These are phyloP conservation scores for Neomorphus geoffroyi DNA, from an alignment of 2,797 vertebrate species.

Conservation along the genomic window DNA sequence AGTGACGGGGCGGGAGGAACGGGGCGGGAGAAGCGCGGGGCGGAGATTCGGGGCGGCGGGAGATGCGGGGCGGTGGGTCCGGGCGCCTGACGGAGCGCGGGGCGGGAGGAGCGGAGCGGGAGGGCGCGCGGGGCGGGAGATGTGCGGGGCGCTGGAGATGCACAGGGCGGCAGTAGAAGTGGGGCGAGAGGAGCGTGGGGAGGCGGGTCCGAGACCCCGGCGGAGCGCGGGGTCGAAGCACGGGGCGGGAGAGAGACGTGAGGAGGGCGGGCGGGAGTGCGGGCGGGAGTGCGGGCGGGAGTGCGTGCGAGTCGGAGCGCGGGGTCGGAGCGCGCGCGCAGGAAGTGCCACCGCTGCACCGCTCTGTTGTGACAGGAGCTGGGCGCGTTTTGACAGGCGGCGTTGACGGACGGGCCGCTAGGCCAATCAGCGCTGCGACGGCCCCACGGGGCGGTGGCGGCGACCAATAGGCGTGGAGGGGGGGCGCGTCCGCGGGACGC, in stretches of 20 bases:
- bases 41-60: background rate
- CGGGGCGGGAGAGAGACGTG: too few relatives aligned
- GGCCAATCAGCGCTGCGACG: constrained; percentile 45
- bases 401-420: constrained; percentile 51
- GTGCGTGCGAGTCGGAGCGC: too few relatives aligned
- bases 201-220: too few relatives aligned
- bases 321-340: background rate
- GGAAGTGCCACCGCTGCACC: constrained; percentile 9
- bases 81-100: background rate
- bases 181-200: too few relatives aligned
- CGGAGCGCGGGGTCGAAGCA: too few relatives aligned
- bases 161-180: background rate
- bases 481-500: constrained; percentile 57
- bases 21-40: background rate
- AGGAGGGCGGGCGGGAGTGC: too few relatives aligned
- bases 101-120: background rate
- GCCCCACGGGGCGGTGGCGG: background rate
- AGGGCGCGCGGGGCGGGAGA: too few relatives aligned
- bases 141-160: too few relatives aligned
- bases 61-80: background rate
- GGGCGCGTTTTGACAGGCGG: constrained; percentile 73
- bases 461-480: constrained; percentile 60
- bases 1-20: background rate
- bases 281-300: too few relatives aligned
- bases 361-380: constrained; percentile 65